Base-by-base conservation (phyloP, 53 echinoderm and acorn worm species). In the Antedon mediterranea region DNA sequence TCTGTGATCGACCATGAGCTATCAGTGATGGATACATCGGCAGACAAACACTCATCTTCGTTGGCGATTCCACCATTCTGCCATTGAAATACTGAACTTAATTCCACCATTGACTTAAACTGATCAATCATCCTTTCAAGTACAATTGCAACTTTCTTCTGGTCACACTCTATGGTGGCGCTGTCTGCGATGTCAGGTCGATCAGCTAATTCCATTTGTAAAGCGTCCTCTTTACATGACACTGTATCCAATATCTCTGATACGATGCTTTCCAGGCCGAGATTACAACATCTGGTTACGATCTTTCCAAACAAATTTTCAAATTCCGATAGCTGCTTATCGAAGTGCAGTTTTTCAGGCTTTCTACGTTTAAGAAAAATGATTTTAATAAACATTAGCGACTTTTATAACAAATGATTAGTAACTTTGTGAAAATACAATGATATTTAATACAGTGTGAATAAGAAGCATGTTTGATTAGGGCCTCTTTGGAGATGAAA, bases 81-180 rank as follows among this genome's bases (percentile, higher is more conserved):
- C 0, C 76, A 77, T 71, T 80, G 75, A n/a, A 89, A 79, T 28
- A 80, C 85, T 27, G 85, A 43, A 72, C 89, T 93, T 32, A 93
- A 79, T 34, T 89, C 90, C 34, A 93, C 81, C 75, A 90, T 84
- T n/a, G 93, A 93, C 20, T 87, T 82, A 71, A 93, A 90, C 77
- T 93, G 93, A 78, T 93, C 88, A 72, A 87, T 84, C 32, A 93
- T 84, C 28, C 90, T 79, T 44, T 75, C 81, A 29, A 93, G 84
- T 28, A 83, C 83, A 28, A 79, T 84, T 44, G 86, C 82, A 37
- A 93, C 84, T 31, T 82, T 81, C 32, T 82, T 41, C 23, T 75
- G 79, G 18, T 75, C 78, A 32, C 31, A 23, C 57, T 77, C 44
- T 15, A 84, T 75, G 30, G 78, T 73, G 70, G 75, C 43, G 34